phyloP scores from a whole-genome alignment of 2,797 vertebrate species.

The Xiphorhynchus erythropygius region DNA sequence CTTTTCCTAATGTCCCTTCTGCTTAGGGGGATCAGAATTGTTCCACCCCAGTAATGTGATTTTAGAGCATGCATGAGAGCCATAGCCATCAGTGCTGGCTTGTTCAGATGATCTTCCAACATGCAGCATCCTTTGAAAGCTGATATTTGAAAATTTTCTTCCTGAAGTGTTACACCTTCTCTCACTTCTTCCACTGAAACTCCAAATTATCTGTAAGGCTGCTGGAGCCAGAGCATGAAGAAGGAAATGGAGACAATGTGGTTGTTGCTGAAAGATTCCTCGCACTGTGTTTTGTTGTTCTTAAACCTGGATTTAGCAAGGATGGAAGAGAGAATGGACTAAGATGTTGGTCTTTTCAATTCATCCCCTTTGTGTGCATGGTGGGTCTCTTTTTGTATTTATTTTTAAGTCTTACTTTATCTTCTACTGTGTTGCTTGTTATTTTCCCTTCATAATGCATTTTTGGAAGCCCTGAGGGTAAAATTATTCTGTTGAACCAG shows the following conservation, averaged over 20 bases:
- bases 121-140: rapidly evolving
- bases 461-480: not conserved
- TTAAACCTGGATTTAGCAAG: not conserved
- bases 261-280: not conserved
- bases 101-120: not conserved
- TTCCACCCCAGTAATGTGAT: not conserved
- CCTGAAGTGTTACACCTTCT: not conserved
- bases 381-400: not conserved
- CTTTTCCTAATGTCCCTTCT: not conserved
- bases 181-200: not conserved
- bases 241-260: not conserved
- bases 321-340: not conserved
- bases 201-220: not conserved
- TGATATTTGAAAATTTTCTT: rapidly evolving
- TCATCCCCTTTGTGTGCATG: not conserved
- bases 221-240: not conserved
- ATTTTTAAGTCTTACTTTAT: not conserved
- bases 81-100: not conserved
- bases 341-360: not conserved
- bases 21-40: not conserved
- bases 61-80: not conserved
- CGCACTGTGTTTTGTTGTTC: rapidly evolving
- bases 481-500: not conserved
- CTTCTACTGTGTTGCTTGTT: not conserved
- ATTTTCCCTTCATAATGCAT: not conserved